Evolutionary conservation across 2,797 vertebrate genomes (phyloP).

Genomic region (Pseudochaenichthys georgianus): DNA sequence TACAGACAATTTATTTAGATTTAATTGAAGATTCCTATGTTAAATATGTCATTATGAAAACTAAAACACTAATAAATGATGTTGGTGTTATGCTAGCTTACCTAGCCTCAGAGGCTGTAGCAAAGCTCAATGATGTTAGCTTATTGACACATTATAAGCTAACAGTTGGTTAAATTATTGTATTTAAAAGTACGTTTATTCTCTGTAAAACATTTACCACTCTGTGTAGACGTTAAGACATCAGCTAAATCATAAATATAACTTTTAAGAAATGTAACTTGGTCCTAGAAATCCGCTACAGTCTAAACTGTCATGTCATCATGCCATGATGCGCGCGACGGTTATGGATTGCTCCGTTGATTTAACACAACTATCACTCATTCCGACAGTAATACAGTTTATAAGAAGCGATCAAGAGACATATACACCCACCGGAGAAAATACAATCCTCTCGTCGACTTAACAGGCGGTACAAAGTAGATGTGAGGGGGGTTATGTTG

Average conservation of each 20-base stretch:
- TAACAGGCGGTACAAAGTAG: neutral
- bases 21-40: neutral
- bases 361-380: too few relatives aligned
- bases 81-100: neutral
- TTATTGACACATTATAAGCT: too few relatives aligned
- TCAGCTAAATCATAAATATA: too few relatives aligned
- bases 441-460: accelerated
- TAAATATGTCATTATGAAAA: too few relatives aligned
- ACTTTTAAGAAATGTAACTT: neutral
- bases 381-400: too few relatives aligned
- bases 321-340: too few relatives aligned
- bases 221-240: too few relatives aligned
- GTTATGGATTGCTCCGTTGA: too few relatives aligned
- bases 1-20: neutral
- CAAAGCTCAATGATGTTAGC: too few relatives aligned
- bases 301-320: too few relatives aligned
- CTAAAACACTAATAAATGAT: neutral
- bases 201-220: neutral
- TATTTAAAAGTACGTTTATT: neutral
- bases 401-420: accelerated
- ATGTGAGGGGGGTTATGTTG: too few relatives aligned
- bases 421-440: neutral
- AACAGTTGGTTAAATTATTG: neutral
- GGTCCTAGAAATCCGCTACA: too few relatives aligned
- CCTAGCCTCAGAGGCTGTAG: neutral